These are phyloP conservation scores for Platysternon megacephalum DNA, from an alignment of 2,113 vertebrate species.

Conservation along the genomic window DNA sequence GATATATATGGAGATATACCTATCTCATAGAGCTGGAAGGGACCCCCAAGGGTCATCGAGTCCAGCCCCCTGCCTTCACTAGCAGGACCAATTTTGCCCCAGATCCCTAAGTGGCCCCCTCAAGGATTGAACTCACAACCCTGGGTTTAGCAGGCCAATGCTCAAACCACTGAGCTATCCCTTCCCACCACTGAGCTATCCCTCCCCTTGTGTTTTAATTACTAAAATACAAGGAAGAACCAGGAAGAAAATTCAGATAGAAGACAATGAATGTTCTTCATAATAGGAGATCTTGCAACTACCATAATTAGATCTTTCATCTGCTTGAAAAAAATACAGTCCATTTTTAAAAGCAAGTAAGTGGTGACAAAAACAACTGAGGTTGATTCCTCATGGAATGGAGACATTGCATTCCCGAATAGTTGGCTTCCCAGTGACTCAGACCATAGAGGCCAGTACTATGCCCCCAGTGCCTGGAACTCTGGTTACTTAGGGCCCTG, in stretches of 20 bases:
- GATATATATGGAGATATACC: too few relatives aligned
- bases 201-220: conserved; percentile 67
- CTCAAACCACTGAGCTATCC: too few relatives aligned
- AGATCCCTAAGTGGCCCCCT: too few relatives aligned
- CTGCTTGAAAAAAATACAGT: neutral
- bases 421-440: neutral
- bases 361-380: neutral
- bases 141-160: too few relatives aligned
- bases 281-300: neutral
- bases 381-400: neutral
- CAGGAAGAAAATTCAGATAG: conserved; percentile 55
- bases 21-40: too few relatives aligned
- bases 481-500: neutral
- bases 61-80: too few relatives aligned
- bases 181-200: too few relatives aligned
- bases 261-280: neutral
- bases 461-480: neutral
- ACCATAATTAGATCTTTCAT: conserved; percentile 5
- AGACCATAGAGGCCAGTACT: neutral
- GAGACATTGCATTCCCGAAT: neutral
- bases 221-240: conserved; percentile 51
- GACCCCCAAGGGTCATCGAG: too few relatives aligned
- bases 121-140: too few relatives aligned
- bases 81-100: too few relatives aligned
- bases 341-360: neutral